Base-by-base conservation (phyloP, 2,888 invertebrate species). In the Amorpha juglandis region DNA sequence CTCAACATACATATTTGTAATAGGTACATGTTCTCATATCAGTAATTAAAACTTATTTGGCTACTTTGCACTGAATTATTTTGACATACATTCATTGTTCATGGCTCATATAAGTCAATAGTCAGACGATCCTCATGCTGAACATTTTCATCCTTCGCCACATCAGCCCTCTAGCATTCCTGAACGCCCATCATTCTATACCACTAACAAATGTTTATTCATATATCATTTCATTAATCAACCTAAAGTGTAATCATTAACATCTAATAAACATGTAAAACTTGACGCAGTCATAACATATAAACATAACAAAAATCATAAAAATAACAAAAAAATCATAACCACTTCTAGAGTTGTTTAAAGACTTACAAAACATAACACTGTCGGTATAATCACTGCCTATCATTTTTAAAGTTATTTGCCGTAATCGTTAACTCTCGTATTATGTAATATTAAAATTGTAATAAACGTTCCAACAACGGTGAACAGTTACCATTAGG, bases 401-500 rank as follows among this genome's bases (percentile, higher is more conserved):
- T 87, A 70, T 83, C 81, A 75, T 82, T 79, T 79, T 79, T 82
- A 83, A 79, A 78, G 77, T 83, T 86, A 82, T 83, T 84, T 86
- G 84, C 84, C 86, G 84, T 86, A 87, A 88, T 86, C 74, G 79
- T 86, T 84, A 81, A 83, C 81, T 80, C 75, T 87, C 78, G 80
- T 89, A 85, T 87, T 90, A 87, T 81, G 87, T 90, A 90, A 88
- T 87, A 80, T 87, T 88, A 87, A 84, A 84, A 83, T 84, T 88
- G 84, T 90, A 89, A 87, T 86, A 87, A 87, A 89, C 89, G 92
- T 92, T 91, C 88, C 89, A 90, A 78, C 93, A 92, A 92, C 93
- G 93, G 93, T 93, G 92, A 92, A 91, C 89, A 88, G 93, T 93
- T 93, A 93, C 92, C 92, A 92, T 72, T 92, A 92, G 89, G 67